Conservation (phyloP, 2,888 invertebrate genomes). For the Catocala sponsa region DNA sequence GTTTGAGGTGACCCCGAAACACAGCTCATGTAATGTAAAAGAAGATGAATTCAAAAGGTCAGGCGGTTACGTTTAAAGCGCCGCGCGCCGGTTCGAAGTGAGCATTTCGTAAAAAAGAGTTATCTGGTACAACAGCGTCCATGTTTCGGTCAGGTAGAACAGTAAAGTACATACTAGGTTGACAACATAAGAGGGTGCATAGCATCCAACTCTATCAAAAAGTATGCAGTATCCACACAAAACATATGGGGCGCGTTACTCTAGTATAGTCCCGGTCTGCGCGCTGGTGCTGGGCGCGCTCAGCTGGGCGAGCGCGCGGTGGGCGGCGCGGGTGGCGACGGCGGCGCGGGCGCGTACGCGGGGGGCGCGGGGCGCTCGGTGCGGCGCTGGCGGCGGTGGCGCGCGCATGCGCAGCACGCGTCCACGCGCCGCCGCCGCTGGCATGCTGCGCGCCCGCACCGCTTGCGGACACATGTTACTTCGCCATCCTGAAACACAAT, state of each 20-base stretch:
- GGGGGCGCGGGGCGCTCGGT: slow-evolving; percentile 59
- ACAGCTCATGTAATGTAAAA: background rate
- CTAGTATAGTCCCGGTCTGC: slow-evolving; percentile 27
- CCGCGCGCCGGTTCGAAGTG: background rate
- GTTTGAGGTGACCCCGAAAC: background rate
- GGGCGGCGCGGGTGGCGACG: slow-evolving; percentile 30
- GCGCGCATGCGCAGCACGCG: slow-evolving; percentile 89
- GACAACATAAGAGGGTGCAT: background rate
- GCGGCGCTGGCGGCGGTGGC: slow-evolving; percentile 84
- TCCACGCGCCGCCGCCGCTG: slow-evolving; percentile 84
- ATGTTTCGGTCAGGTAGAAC: background rate
- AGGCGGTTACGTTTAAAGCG: background rate
- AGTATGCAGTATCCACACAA: slow-evolving; percentile 19
- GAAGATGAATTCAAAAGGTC: background rate
- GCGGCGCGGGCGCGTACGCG: slow-evolving; percentile 63
- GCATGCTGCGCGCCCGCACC: slow-evolving; percentile 93
- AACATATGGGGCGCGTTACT: slow-evolving; percentile 23
- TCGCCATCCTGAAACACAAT: slow-evolving; percentile 91
- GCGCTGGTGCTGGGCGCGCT: slow-evolving; percentile 50
- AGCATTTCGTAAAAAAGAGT: background rate
- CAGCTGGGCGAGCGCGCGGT: slow-evolving; percentile 64
- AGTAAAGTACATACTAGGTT: background rate
- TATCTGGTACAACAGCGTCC: too few species aligned
- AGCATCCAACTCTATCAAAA: slow-evolving; percentile 1
- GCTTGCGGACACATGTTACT: slow-evolving; percentile 93